Evolutionary conservation across 2,113 vertebrate species (phyloP), one percentile per base, ranked within the genome.

Genomic region (Cephalopterus ornatus): DNA sequence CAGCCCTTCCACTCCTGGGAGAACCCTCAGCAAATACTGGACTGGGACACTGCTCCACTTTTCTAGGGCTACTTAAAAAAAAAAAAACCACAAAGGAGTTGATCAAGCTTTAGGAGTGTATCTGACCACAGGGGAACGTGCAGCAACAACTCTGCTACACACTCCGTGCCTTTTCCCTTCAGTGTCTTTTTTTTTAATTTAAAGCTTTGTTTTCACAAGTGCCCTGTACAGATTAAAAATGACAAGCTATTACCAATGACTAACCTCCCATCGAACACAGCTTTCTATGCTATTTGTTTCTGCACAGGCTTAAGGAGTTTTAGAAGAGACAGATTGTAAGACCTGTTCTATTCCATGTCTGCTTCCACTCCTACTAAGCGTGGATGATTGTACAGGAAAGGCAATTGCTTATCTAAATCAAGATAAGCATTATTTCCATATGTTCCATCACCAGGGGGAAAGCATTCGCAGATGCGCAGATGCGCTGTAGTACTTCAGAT

Each of bases 331-430:
- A 95, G 79, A 85, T 1, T 93, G 37, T 42, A 91, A 85, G 35
- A 83, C 61, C 66, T 53, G 59, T 70, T 89, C 82, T 83, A 76
- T 37, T 85, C 81, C 26, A 10, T 85, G 93, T 84, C 93, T 95
- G 74, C 71, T 89, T 82, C 85, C 46, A 79, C 87, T 96, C 93
- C 92, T 91, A 82, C 84, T 58, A 93, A 70, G 70, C 0, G 0
- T 35, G 72, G 82, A 88, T 90, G 93, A 89, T 73, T 70, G 77
- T 95, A 93, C 49, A 89, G 87, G 85, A 93, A 94, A 92, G 59
- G 92, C 89, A 95, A 95, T 68, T 94, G 80, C 84, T 95, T 95
- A 95, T 95, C 91, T 93, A 89, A 97, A 95, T 95, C 83, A 95
- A 91, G 88, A 95, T 82, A 95, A 92, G 74, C 55, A 84, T 90